Percentiles rank a stretch among this genome's conserved stretches.
Conservation (phyloP, 2,888 invertebrate species). For the Melieria picta region DNA sequence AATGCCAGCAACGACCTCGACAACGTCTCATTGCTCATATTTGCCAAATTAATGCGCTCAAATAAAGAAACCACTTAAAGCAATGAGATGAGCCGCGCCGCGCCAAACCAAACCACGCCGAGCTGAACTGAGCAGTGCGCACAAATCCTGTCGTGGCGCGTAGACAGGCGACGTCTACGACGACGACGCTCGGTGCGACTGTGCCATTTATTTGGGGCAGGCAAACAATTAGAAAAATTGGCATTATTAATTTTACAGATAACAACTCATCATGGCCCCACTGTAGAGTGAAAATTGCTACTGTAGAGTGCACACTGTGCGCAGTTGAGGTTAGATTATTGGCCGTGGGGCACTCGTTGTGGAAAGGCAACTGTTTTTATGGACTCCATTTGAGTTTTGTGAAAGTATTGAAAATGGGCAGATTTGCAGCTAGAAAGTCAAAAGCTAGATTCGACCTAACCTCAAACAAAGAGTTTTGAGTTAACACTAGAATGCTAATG, state of each 20-base stretch:
- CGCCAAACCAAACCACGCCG: conserved; percentile 10
- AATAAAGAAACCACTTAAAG: conserved; percentile 37
- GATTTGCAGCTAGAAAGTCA: too few species aligned
- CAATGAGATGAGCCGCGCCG: conserved; percentile 34
- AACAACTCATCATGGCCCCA: neutral
- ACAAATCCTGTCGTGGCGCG: too few species aligned
- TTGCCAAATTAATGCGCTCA: conserved; percentile 34
- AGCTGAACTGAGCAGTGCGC: neutral
- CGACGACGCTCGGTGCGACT: neutral
- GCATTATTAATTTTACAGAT: conserved; percentile 21
- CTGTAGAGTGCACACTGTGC: too few species aligned
- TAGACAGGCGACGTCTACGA: too few species aligned
- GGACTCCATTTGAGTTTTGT: too few species aligned
- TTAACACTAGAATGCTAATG: too few species aligned
- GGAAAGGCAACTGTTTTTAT: too few species aligned
- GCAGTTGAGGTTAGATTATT: too few species aligned
- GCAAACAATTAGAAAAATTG: conserved; percentile 37
- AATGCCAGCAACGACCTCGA: neutral
- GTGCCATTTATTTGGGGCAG: neutral
- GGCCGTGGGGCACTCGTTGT: too few species aligned
- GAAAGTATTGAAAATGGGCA: too few species aligned
- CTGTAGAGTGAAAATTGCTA: neutral
- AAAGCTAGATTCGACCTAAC: too few species aligned
- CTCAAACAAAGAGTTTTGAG: too few species aligned
- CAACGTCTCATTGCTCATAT: conserved; percentile 11